phyloP scores from a whole-genome alignment of 2,113 vertebrate genomes.

The Shinisaurus crocodilurus region DNA sequence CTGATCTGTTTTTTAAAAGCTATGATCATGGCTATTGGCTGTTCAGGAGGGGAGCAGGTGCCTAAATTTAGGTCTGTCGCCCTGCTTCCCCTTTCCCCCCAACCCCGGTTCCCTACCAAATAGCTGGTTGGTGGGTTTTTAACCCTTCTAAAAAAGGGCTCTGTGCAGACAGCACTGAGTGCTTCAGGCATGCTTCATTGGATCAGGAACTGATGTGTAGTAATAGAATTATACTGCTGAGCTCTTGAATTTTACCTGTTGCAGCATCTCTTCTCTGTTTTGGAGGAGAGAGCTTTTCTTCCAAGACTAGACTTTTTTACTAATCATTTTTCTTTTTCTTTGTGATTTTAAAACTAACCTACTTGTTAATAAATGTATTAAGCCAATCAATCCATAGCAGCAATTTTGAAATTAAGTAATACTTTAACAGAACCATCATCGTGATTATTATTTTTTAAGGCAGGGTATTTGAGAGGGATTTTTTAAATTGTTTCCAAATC shows the following conservation, averaged over 20 bases:
- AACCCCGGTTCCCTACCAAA: neutral
- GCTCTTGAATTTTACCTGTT: constrained; percentile 5
- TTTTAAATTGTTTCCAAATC: neutral
- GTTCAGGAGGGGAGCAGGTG: neutral
- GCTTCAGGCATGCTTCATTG: neutral
- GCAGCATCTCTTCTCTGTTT: constrained; percentile 21
- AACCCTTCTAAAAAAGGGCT: neutral
- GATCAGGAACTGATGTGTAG: neutral
- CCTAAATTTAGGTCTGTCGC: neutral
- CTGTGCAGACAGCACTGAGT: neutral
- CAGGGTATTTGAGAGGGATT: neutral
- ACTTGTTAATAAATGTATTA: neutral
- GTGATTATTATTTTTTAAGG: constrained; percentile 11
- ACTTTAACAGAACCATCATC: constrained; percentile 68
- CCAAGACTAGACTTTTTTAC: constrained; percentile 26
- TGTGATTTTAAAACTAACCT: neutral
- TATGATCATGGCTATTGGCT: neutral
- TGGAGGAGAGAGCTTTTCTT: constrained; percentile 27
- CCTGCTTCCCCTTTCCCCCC: too few relatives aligned
- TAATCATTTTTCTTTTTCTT: neutral
- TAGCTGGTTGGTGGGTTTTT: neutral
- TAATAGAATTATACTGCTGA: constrained; percentile 24
- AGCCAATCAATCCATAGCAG: constrained; percentile 32
- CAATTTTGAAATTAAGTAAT: constrained; percentile 4
- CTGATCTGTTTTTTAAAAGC: neutral